These are phyloP conservation scores for Tangara arthus DNA, from an alignment of 2,797 vertebrate species.

Conservation along the genomic window DNA sequence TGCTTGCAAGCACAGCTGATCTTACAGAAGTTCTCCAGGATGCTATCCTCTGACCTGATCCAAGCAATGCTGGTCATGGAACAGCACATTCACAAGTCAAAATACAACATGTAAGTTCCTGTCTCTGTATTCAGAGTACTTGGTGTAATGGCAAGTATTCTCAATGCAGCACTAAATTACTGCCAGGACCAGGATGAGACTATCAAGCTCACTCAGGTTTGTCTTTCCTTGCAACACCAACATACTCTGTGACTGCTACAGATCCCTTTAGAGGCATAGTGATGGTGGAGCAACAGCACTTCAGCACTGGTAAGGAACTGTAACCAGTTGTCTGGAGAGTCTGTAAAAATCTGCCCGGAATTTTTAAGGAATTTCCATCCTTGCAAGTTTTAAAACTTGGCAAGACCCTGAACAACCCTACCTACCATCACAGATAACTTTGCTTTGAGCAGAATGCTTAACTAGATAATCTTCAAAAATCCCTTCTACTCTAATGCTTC, in stretches of 20 bases:
- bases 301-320: fast-evolving
- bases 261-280: not conserved
- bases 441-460: not conserved
- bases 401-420: not conserved
- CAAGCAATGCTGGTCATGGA: not conserved
- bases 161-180: not conserved
- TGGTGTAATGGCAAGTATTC: not conserved
- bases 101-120: not conserved
- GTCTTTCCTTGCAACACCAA: not conserved
- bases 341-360: not conserved
- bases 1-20: not conserved
- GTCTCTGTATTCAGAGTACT: not conserved
- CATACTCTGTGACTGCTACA: not conserved
- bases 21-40: not conserved
- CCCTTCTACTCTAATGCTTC: not conserved
- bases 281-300: not conserved
- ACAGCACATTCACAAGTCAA: not conserved
- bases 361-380: not conserved
- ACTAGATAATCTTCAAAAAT: not conserved
- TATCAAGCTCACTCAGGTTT: not conserved
- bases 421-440: not conserved
- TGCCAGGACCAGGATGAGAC: not conserved
- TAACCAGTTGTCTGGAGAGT: not conserved
- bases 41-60: not conserved
- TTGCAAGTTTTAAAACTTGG: not conserved